phyloP scores from a whole-genome alignment of 2,113 vertebrate species.

The Bufo gargarizans region DNA sequence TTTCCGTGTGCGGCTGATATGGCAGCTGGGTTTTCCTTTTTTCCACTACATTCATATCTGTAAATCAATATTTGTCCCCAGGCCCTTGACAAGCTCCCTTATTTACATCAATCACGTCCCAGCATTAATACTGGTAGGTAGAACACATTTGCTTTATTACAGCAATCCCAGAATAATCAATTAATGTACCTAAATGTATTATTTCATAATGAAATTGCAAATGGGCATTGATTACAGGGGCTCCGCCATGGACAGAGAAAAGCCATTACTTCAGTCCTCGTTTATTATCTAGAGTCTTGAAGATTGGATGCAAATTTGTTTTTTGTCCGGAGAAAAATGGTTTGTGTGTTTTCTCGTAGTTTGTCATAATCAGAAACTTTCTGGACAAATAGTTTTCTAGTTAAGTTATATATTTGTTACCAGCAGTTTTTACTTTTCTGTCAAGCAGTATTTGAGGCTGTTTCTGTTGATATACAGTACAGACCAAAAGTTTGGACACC shows the following conservation, averaged over 20 bases:
- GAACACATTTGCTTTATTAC: constrained; percentile 61
- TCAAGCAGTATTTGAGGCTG: not conserved
- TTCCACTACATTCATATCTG: constrained; percentile 61
- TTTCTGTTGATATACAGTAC: not conserved
- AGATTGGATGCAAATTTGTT: constrained; percentile 18
- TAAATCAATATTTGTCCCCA: constrained; percentile 63
- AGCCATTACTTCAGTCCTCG: constrained; percentile 44
- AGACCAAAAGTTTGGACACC: too few species aligned
- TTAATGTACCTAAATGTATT: constrained; percentile 62
- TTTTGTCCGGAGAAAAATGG: constrained; percentile 38
- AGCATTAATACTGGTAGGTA: constrained; percentile 57
- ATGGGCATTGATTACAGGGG: constrained; percentile 62
- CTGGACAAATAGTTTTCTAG: constrained; percentile 23
- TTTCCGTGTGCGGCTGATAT: constrained; percentile 15
- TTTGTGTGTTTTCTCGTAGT: constrained; percentile 12
- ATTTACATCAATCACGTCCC: constrained; percentile 62
- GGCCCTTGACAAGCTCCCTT: constrained; percentile 58
- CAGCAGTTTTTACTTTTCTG: not conserved
- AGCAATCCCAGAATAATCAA: constrained; percentile 62
- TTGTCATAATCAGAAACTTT: constrained; percentile 42
- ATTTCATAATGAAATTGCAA: constrained; percentile 62
- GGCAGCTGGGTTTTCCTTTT: constrained; percentile 52
- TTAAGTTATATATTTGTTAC: not conserved
- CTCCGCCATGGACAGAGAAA: constrained; percentile 11
- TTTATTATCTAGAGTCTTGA: constrained; percentile 37